Percentiles rank a stretch among this genome's conserved stretches.
Conservation (phyloP, 2,888 invertebrate species). For the Amorpha juglandis region DNA sequence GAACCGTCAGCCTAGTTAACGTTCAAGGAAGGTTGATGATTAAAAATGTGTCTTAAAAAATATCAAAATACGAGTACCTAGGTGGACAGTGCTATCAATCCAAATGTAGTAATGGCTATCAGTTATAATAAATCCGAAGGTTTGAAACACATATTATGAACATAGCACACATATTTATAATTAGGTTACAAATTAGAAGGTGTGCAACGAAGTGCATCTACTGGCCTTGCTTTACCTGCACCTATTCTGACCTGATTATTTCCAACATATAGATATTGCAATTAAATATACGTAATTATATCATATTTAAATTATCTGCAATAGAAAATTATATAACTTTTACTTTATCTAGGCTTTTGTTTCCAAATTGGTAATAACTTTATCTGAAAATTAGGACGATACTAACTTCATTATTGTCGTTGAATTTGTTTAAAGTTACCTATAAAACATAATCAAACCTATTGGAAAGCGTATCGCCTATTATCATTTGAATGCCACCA, state of each 20-base stretch:
- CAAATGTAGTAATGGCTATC: background rate
- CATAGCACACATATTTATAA: background rate
- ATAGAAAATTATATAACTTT: no score
- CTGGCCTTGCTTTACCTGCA: constrained; percentile 15
- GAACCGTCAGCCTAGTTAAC: background rate
- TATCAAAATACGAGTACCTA: background rate
- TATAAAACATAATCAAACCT: constrained; percentile 6
- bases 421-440: background rate
- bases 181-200: constrained; percentile 8
- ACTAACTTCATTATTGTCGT: background rate
- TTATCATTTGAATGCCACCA: constrained; percentile 16
- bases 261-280: background rate
- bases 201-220: constrained; percentile 6
- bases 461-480: constrained; percentile 14
- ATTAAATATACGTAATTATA: background rate
- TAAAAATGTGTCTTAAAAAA: no score
- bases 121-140: background rate
- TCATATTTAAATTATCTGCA: no score
- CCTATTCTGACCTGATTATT: constrained; percentile 6
- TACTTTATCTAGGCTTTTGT: background rate
- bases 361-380: background rate
- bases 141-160: no score
- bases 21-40: no score
- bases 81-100: no score
- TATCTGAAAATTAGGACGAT: background rate